phyloP scores from a whole-genome alignment of 2,797 vertebrate species.

The Cossypha dichroa region DNA sequence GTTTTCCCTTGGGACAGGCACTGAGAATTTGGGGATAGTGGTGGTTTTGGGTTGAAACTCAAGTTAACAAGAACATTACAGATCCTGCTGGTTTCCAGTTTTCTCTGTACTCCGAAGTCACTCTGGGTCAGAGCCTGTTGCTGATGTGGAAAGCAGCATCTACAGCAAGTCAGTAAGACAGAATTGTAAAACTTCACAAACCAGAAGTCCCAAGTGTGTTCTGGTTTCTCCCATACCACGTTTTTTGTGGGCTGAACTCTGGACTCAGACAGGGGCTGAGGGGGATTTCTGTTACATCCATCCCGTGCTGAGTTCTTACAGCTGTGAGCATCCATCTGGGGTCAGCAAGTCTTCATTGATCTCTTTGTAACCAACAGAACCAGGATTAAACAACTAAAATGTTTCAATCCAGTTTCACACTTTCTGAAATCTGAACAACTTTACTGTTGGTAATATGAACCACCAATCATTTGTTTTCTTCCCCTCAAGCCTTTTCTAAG shows the following conservation, averaged over 20 bases:
- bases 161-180: neutral
- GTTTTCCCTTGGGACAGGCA: neutral
- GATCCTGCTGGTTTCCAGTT: neutral
- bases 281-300: neutral
- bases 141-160: neutral
- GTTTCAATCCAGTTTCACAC: neutral
- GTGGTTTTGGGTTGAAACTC: neutral
- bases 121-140: rapidly evolving
- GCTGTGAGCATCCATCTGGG: neutral
- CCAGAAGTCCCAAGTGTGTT: neutral
- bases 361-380: neutral
- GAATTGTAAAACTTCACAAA: neutral
- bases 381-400: neutral
- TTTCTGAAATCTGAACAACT: neutral
- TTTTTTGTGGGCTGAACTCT: neutral
- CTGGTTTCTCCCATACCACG: neutral
- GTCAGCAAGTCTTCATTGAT: neutral
- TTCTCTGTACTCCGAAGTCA: neutral
- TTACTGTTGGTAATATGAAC: neutral
- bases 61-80: neutral
- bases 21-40: neutral
- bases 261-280: too few relatives aligned
- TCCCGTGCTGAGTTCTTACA: rapidly evolving
- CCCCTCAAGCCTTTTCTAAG: neutral
- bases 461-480: neutral